A percentile compares a stretch with the other conserved stretches of the same genome.
Evolutionary conservation across 2,888 invertebrate species (phyloP).

Genomic region (Nineta flava): DNA sequence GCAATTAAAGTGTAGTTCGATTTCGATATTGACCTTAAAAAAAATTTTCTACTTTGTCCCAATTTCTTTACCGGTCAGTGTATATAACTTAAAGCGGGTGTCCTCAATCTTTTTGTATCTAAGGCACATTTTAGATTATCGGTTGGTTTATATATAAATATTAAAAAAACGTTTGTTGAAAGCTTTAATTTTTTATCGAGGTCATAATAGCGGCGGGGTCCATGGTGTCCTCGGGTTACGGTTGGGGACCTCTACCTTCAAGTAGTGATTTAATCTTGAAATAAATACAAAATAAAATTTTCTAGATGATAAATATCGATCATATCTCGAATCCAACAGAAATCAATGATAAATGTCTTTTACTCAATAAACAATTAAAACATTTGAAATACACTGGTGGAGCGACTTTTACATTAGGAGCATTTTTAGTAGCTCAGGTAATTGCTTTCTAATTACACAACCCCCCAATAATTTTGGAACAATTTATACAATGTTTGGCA

Average conservation of each 20-base stretch:
- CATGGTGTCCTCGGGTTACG: too few relatives aligned
- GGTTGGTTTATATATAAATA: too few relatives aligned
- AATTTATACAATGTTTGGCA: neutral
- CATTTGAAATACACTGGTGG: conserved; percentile 45
- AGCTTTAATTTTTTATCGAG: too few relatives aligned
- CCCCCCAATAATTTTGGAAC: neutral
- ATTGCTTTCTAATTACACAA: conserved; percentile 10
- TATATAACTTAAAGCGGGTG: too few relatives aligned
- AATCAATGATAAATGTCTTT: conserved; percentile 44
- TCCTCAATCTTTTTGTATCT: too few relatives aligned
- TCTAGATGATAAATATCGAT: conserved; percentile 32
- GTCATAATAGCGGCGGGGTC: too few relatives aligned
- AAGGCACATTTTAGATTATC: too few relatives aligned
- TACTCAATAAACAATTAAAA: conserved; percentile 41
- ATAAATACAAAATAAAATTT: neutral
- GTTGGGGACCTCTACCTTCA: neutral
- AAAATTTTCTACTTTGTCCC: too few relatives aligned
- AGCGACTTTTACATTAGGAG: conserved; percentile 53
- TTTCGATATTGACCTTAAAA: too few relatives aligned
- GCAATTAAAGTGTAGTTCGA: too few relatives aligned
- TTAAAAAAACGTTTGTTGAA: too few relatives aligned
- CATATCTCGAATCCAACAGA: conserved; percentile 35
- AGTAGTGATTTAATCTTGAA: neutral
- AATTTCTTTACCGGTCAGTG: too few relatives aligned
- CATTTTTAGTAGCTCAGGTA: conserved; percentile 45